These are phyloP conservation scores for Zaprionus davidi DNA, from an alignment of 1,140 invertebrate genomes.

Conservation along the genomic window DNA sequence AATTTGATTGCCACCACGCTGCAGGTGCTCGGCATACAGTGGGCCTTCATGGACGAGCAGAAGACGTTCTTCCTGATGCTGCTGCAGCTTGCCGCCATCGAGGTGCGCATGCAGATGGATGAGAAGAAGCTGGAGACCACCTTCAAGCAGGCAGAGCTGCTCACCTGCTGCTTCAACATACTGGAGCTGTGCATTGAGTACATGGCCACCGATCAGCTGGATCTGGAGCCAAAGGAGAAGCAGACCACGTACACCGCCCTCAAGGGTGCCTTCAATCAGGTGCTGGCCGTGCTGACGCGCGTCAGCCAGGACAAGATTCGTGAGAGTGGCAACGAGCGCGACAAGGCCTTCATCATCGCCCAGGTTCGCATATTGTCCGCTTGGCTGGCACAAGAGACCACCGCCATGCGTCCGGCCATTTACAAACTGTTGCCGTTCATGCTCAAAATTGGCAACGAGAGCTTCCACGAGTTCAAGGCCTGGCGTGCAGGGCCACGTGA, in stretches of 20 bases:
- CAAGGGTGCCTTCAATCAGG: conserved; percentile 94
- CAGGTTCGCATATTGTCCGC: conserved; percentile 93
- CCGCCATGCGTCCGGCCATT: conserved; percentile 93
- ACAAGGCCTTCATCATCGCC: conserved; percentile 92
- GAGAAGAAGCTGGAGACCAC: conserved; percentile 92
- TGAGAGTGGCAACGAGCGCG: conserved; percentile 87
- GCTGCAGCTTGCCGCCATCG: conserved; percentile 94
- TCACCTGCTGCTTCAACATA: conserved; percentile 93
- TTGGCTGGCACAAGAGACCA: conserved; percentile 96
- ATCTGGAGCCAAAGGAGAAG: conserved; percentile 95
- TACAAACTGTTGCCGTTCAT: conserved; percentile 92
- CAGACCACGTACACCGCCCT: conserved; percentile 95
- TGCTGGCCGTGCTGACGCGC: conserved; percentile 90
- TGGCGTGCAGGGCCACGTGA: conserved; percentile 85
- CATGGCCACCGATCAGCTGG: conserved; percentile 91
- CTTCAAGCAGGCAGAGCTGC: conserved; percentile 89
- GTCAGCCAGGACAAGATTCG: conserved; percentile 90
- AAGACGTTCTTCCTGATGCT: conserved; percentile 93
- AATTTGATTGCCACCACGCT: conserved; percentile 92
- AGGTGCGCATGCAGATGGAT: conserved; percentile 96
- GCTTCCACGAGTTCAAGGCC: conserved; percentile 89
- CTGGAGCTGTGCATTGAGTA: conserved; percentile 92
- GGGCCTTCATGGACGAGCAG: conserved; percentile 91
- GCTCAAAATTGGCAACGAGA: conserved; percentile 91
- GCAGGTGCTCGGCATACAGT: conserved; percentile 93